phyloP scores from a whole-genome alignment of 2,888 invertebrate species.

The Chymomyza fuscimana region DNA sequence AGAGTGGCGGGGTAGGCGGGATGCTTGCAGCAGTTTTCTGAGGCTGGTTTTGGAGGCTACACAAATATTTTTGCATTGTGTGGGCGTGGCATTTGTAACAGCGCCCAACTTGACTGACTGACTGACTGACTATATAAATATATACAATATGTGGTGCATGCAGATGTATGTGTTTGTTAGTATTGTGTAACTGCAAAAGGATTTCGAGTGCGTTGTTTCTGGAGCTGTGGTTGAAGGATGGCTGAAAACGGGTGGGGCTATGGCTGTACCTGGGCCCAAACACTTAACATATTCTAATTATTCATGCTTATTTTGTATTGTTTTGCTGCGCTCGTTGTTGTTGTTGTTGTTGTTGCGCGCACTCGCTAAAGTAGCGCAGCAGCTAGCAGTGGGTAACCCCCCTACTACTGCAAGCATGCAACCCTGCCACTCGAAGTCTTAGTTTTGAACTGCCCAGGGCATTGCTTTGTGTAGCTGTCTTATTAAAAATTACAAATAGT shows the following conservation, averaged over 20 bases:
- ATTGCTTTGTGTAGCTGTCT: conserved; percentile 44
- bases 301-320: conserved; percentile 77
- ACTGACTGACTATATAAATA: conserved; percentile 55
- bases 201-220: conserved; percentile 10
- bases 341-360: neutral
- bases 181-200: conserved; percentile 38
- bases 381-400: conserved; percentile 6
- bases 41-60: neutral
- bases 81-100: conserved; percentile 58
- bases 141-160: conserved; percentile 45
- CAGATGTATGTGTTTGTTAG: conserved; percentile 30
- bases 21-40: neutral
- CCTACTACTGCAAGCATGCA: neutral
- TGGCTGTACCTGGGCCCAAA: conserved; percentile 52
- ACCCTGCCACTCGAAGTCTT: neutral
- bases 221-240: neutral
- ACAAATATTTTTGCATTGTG: conserved; percentile 35
- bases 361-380: conserved; percentile 32
- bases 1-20: neutral
- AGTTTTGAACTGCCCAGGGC: neutral
- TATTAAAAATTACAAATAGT: conserved; percentile 73
- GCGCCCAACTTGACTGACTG: conserved; percentile 61
- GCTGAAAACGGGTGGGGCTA: neutral
- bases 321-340: conserved; percentile 43
- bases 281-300: conserved; percentile 79